Conservation (phyloP, 2,888 invertebrate genomes). For the Ecliptopera silaceata region DNA sequence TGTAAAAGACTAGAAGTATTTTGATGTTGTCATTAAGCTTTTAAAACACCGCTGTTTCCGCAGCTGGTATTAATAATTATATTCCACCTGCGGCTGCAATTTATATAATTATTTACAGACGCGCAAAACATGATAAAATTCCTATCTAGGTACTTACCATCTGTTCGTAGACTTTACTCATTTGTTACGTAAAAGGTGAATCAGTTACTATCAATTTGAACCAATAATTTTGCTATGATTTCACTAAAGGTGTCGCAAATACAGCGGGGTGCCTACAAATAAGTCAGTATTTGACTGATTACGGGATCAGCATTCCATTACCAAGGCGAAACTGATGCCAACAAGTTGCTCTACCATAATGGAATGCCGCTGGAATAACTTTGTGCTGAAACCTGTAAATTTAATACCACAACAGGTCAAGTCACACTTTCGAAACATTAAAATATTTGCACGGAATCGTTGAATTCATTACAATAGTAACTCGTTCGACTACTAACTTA, state of each 20-base stretch:
- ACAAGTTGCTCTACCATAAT: conserved; percentile 23
- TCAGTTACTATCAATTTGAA: not conserved
- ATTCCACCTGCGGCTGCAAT: conserved; percentile 63
- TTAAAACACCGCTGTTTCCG: conserved; percentile 57
- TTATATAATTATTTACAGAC: conserved; percentile 47
- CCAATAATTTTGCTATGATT: conserved; percentile 5
- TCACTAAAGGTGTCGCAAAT: conserved; percentile 2
- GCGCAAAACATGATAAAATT: conserved; percentile 28
- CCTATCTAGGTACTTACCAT: not conserved
- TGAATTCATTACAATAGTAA: conserved; percentile 26
- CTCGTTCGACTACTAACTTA: conserved; percentile 38
- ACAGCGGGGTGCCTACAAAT: not conserved
- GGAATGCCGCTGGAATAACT: conserved; percentile 38
- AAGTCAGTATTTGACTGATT: conserved; percentile 24
- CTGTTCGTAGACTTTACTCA: not conserved
- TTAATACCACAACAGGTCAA: conserved; percentile 37
- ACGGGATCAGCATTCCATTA: conserved; percentile 28
- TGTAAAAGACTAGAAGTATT: conserved; percentile 48
- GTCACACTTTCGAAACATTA: conserved; percentile 35
- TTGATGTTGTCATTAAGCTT: conserved; percentile 55
- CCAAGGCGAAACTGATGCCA: conserved; percentile 25
- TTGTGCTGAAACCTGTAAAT: conserved; percentile 36
- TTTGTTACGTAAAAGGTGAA: not conserved
- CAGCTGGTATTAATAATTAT: conserved; percentile 71
- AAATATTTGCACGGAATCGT: conserved; percentile 35